phyloP scores from a whole-genome alignment of 2,888 invertebrate genomes.

The Cantharis lateralis region DNA sequence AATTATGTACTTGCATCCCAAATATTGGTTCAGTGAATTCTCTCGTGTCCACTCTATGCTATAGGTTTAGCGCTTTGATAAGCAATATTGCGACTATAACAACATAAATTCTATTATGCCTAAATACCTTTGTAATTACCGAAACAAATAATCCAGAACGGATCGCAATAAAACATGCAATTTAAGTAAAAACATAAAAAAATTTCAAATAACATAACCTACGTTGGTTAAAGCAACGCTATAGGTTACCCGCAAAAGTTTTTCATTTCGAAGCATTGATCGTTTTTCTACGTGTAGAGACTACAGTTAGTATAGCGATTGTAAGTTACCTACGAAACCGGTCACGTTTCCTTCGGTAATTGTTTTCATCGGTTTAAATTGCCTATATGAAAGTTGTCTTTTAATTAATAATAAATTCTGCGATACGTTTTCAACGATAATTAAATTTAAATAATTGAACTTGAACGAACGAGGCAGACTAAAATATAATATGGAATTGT shows the following conservation, averaged over 20 bases:
- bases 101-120: background rate
- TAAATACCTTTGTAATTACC: background rate
- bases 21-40: background rate
- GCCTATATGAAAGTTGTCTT: background rate
- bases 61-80: background rate
- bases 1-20: background rate
- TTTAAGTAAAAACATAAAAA: background rate
- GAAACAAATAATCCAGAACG: background rate
- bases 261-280: background rate
- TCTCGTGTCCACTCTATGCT: background rate
- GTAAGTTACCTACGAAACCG: background rate
- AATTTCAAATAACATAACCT: background rate
- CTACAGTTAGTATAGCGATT: background rate
- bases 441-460: background rate
- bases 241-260: background rate
- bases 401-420: background rate
- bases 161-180: background rate
- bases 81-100: background rate
- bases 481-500: background rate
- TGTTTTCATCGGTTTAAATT: conserved; percentile 1
- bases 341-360: conserved; percentile 1
- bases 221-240: background rate
- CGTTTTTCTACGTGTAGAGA: conserved; percentile 1
- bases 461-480: background rate
- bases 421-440: background rate